Base-by-base conservation (phyloP, 2,888 invertebrate species). In the Drosophila percnosoma region DNA sequence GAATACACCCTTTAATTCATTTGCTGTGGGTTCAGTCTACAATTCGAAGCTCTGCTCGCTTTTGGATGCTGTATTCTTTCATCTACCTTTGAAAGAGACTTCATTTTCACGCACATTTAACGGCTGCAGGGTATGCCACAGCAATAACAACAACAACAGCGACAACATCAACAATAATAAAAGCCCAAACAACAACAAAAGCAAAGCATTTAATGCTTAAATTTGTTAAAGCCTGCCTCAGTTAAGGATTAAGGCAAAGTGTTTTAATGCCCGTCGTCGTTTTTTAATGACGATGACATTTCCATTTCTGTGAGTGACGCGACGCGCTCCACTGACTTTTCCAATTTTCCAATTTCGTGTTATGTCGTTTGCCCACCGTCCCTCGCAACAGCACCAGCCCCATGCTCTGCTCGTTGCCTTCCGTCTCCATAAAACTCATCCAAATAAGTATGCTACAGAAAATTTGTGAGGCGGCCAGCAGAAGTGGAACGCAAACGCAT, bases 201-300 rank as follows among this genome's bases (percentile, higher is more conserved):
- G 38, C 63, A 58, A 54, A 54, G 65, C 60, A 80, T 84, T 82
- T 67, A 84, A 84, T 75, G 73, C 79, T 83, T 78, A 76, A 86
- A 82, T 80, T 82, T 38, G 13, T 18, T 38, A 38, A 55, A 38
- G 27, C 38, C 38, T 11, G 38, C 18, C n/a, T 4, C 38, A 55
- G 38, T 55, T 55, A 45, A 24, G 38, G 38, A 38, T 55, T 38
- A 55, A 27, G 29, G 27, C 38, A 38, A 27, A 38, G 55, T 29
- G 29, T 38, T 55, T 55, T 27, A 76, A 70, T 70, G 65, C 48
- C 38, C 49, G 65, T 60, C 42, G 40, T 61, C 67, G 75, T 58
- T 69, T 70, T 75, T 82, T 86, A 82, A 83, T 86, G 88, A 78
- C 83, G 73, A 83, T 87, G 87, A 85, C 81, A 87, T 81, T 82